Conservation (phyloP, 2,113 vertebrate genomes). For the Neofelis nebulosa region DNA sequence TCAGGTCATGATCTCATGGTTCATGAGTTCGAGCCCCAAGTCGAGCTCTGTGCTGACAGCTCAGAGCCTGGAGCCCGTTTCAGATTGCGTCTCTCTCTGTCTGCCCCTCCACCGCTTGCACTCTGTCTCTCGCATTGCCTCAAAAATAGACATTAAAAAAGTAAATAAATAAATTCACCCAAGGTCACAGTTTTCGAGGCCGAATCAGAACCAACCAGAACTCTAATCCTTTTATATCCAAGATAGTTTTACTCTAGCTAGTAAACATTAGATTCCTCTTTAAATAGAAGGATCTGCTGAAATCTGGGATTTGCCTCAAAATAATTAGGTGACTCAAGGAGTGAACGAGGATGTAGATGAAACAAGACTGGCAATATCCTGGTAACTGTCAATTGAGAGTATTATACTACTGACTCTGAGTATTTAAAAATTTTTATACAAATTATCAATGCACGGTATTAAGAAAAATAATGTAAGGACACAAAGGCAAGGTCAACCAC, state of each 20-base stretch:
- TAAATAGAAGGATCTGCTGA: not conserved
- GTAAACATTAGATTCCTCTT: not conserved
- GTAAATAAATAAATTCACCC: not conserved
- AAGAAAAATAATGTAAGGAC: not conserved
- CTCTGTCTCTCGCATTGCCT: too few relatives aligned
- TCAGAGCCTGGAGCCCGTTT: too few relatives aligned
- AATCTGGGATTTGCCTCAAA: not conserved
- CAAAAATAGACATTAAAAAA: too few relatives aligned
- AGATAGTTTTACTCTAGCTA: not conserved
- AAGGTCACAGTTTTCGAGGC: not conserved
- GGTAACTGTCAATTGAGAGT: not conserved
- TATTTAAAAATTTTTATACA: not conserved
- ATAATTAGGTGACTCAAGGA: not conserved
- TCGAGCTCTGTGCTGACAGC: too few relatives aligned
- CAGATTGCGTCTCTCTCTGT: too few relatives aligned
- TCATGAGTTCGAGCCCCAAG: too few relatives aligned
- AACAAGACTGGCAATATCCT: not conserved
- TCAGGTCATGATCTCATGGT: too few relatives aligned
- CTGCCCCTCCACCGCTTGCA: too few relatives aligned
- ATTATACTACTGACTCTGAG: not conserved
- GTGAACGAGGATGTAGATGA: not conserved
- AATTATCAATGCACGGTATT: not conserved
- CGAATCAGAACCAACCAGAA: constrained; percentile 21
- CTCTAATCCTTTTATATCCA: not conserved
- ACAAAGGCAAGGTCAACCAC: not conserved